Evolutionary conservation across 2,888 invertebrate species (phyloP).

Genomic region (Danaus chrysippus): DNA sequence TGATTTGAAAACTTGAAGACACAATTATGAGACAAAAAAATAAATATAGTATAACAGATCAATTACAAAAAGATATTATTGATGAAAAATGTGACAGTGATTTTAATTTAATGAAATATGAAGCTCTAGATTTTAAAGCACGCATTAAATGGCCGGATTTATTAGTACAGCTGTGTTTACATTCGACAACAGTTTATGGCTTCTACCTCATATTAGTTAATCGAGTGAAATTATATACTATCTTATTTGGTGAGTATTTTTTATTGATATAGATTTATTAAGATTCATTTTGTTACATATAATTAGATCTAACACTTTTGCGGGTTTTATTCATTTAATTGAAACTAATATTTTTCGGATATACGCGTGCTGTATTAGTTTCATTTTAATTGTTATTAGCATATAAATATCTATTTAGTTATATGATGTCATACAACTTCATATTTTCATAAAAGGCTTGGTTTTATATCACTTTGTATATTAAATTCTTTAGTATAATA

Average conservation of each 20-base stretch:
- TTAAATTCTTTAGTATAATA: too few relatives aligned
- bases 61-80: constrained; percentile 53
- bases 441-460: too few relatives aligned
- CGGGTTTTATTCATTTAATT: too few relatives aligned
- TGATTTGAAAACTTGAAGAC: constrained; percentile 44
- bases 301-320: too few relatives aligned
- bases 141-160: constrained; percentile 86
- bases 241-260: constrained; percentile 84
- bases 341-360: too few relatives aligned
- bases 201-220: constrained; percentile 81
- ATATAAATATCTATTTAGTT: too few relatives aligned
- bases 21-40: constrained; percentile 47
- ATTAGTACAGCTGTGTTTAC: constrained; percentile 83
- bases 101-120: constrained; percentile 63
- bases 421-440: too few relatives aligned
- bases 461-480: too few relatives aligned
- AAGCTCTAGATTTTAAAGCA: constrained; percentile 77
- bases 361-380: too few relatives aligned
- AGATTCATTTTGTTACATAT: too few relatives aligned
- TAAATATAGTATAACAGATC: constrained; percentile 38
- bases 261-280: constrained; percentile 6
- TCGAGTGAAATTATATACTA: constrained; percentile 79
- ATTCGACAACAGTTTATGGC: constrained; percentile 84
- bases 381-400: too few relatives aligned
- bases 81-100: constrained; percentile 50